These are phyloP conservation scores for Lycocerus yunnanus DNA, from an alignment of 2,888 invertebrate genomes.

Conservation along the genomic window DNA sequence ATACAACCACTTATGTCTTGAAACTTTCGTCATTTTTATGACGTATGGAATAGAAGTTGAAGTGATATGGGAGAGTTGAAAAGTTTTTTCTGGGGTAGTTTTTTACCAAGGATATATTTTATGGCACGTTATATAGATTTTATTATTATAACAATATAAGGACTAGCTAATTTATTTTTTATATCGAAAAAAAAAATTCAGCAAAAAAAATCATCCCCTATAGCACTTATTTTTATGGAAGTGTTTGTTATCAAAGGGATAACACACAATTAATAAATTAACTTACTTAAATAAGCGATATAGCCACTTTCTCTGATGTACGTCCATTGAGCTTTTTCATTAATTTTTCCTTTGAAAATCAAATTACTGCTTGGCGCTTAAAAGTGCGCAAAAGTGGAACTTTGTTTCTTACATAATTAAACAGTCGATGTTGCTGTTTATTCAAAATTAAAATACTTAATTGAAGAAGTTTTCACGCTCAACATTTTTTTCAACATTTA, in stretches of 20 bases:
- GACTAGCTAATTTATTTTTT: neutral
- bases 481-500: neutral
- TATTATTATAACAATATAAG: neutral
- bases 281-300: neutral
- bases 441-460: neutral
- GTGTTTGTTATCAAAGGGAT: neutral
- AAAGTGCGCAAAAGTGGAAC: neutral
- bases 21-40: slow-evolving; percentile 3
- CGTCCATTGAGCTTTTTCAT: neutral
- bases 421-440: neutral
- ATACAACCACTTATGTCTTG: neutral
- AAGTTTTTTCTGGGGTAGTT: neutral
- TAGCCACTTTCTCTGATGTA: neutral
- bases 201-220: neutral
- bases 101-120: neutral
- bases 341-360: neutral
- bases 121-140: neutral
- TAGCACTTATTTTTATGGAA: neutral
- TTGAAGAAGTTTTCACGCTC: neutral
- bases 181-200: neutral
- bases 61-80: neutral
- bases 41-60: slow-evolving; percentile 1
- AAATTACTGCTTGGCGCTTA: neutral
- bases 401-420: neutral
- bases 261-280: neutral